Evolutionary conservation across 2,888 invertebrate species (phyloP).

Genomic region (Balanococcus diminutus): DNA sequence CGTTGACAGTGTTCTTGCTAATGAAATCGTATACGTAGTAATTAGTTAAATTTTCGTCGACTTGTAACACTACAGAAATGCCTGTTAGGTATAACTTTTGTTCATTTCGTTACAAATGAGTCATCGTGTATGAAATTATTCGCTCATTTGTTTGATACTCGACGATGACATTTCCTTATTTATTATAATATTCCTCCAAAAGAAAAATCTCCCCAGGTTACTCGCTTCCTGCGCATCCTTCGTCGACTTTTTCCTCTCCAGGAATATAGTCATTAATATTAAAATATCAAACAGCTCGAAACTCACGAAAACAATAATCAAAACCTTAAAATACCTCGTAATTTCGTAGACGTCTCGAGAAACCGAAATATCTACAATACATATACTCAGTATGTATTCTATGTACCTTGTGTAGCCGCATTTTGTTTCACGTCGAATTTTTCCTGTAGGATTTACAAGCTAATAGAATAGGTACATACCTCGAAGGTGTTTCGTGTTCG

Average conservation of each 20-base stretch:
- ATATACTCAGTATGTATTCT: not conserved
- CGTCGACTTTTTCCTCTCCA: not conserved
- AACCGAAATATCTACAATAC: not conserved
- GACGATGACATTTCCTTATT: not conserved
- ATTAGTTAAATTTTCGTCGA: slow-evolving; percentile 5
- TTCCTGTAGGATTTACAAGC: not conserved
- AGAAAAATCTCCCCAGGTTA: too few relatives aligned
- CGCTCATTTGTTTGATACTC: not conserved
- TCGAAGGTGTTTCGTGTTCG: not conserved
- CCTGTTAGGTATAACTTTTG: not conserved
- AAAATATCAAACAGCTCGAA: not conserved
- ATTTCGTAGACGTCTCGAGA: not conserved
- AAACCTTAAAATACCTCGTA: not conserved
- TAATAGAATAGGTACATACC: not conserved
- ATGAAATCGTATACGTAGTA: not conserved
- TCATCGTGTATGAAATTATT: not conserved
- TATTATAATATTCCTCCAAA: too few relatives aligned
- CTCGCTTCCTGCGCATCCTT: not conserved
- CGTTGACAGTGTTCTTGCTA: not conserved
- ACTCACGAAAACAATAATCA: not conserved
- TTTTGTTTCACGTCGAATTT: not conserved
- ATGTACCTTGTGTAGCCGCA: not conserved
- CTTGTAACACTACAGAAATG: not conserved
- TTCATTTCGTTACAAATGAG: not conserved
- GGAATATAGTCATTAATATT: not conserved